Evolutionary conservation across 2,888 invertebrate genomes (phyloP), one percentile per base, ranked within the genome.

Genomic region (Pseudanteris insignis): DNA sequence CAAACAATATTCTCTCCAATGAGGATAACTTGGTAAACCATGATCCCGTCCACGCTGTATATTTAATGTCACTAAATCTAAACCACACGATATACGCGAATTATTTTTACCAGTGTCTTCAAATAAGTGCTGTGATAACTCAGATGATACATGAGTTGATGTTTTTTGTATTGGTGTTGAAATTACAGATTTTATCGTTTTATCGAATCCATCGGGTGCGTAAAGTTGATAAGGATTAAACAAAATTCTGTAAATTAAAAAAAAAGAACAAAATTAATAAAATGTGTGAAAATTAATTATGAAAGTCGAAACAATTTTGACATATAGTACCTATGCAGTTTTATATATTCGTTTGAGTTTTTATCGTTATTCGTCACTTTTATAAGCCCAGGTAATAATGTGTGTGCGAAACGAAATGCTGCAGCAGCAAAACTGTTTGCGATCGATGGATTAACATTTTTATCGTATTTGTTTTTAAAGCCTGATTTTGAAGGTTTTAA

Each of bases 31-130:
- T 0, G 91, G 89, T 50, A 95, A 81, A 0, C 94, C 94, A 77
- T 94, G 94, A 82, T 95, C 94, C 1, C 94, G 81, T 0, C 94
- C 94, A 24, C 94, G 85, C 79, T 95, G 94, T 70, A 95, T 91
- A 80, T 94, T 93, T 61, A 94, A 82, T 0, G 94, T 90, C 0
- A 93, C 91, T 71, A 94, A 82, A 82, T 95, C 94, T 50, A 94
- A 82, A 0, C 93, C 93, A 67, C 88, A 89, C 0, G 86, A 81
- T 0, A 83, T 78, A 0, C 66, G 67, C 1, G 41, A 41, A 1
- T 68, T 64, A 8, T 48, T 41, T 7, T 8, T 33, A 0, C 72
- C 60, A 0, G 75, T 69, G 21, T 83, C 83, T 76, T 89, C 87
- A 79, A 90, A 90, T 29, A 90, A 81, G 32, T 75, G 74, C 26